Evolutionary conservation across 2,888 invertebrate species (phyloP), one percentile per base, ranked within the genome.

Genomic region (Ectemnius lituratus): DNA sequence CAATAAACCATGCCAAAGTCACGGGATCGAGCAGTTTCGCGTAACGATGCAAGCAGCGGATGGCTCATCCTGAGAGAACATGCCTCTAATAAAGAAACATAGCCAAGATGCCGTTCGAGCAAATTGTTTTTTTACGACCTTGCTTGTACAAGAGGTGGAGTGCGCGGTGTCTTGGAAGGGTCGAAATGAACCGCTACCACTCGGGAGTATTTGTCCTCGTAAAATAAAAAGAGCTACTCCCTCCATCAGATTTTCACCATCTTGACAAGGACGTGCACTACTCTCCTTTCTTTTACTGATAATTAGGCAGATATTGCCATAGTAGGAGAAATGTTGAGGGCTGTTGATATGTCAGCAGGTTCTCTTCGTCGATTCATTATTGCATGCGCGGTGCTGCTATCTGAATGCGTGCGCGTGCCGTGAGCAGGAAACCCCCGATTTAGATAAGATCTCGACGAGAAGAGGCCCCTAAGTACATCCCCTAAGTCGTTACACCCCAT

Each of bases 341-440:
- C 52, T 2, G 16, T 14, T 52, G 52, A 4, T 16, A 52, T 52
- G 47, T 52, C 20, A 37, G 37, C n/a, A 13, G 60, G 64, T 73
- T 72, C 64, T 37, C 2, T 76, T 76, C 73, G 81, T 83, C 80
- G 84, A 82, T 86, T 86, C 80, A 81, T 82, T 75, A 79, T 80
- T 47, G 62, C 62, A n/a, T 47, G 49, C 20, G 62, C 70, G 76
- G 23, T 23, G 23, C 66, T 78, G 73, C 75, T 78, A 37, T 37
- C 37, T 74, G 66, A 78, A 75, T 84, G 81, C 83, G 76, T 79
- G 83, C 78, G 60, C 74, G 72, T 85, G 82, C 73, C 80, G 75
- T 78, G 82, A 11, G 75, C 86, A 88, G 89, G 90, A 90, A 89
- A 87, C 86, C 84, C 86, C 83, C 88, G 88, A 88, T 89, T 90